Base-by-base conservation (phyloP, 2,113 vertebrate genomes). In the Orientallactaga bullata region DNA sequence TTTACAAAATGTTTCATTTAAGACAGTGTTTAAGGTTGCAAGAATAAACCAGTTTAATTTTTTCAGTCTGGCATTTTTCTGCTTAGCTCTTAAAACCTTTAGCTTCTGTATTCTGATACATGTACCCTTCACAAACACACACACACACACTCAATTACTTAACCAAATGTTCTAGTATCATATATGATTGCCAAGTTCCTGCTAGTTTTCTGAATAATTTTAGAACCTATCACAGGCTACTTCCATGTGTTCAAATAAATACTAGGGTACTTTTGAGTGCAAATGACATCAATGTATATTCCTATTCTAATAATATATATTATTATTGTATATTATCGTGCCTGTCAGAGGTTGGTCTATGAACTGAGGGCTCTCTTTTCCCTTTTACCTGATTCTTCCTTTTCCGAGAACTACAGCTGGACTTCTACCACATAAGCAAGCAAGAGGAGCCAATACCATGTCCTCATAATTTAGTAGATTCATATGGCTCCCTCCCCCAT, bases 71-170 rank as follows among this genome's bases (percentile, higher is more conserved):
- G 61, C 23, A 78, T 71, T 92, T 82, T 84, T 13, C 28, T 84
- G 30, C n/a, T 60, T 90, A 84, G 60, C 61, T 90, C 51, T 65
- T 72, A 60, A 84, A 95, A 92, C 9, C n/a, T 83, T 24, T 30
- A 86, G 79, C 26, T 9, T 3, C 7, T 92, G 13, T 32, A 65
- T 7, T 2, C 58, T 15, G 7, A 55, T 42, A 82, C 61, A 55
- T 15, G 7, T 17, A 30, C 55, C 10, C 4, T 6, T 11, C 18
- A 24, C 11, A 18, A 10, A 5, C 28, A 76, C 37, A 18, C 2
- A 51, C 5, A 71, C 21, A 2, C 16, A 9, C 1, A 72, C 11
- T 37, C 24, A 88, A 26, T 78, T 20, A 60, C 68, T 68, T 85
- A n/a, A 88, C 23, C 15, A 83, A 26, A 17, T 66, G 18, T 8